Evolutionary conservation across 2,888 invertebrate species (phyloP).

Genomic region (Stegophylla sp.): DNA sequence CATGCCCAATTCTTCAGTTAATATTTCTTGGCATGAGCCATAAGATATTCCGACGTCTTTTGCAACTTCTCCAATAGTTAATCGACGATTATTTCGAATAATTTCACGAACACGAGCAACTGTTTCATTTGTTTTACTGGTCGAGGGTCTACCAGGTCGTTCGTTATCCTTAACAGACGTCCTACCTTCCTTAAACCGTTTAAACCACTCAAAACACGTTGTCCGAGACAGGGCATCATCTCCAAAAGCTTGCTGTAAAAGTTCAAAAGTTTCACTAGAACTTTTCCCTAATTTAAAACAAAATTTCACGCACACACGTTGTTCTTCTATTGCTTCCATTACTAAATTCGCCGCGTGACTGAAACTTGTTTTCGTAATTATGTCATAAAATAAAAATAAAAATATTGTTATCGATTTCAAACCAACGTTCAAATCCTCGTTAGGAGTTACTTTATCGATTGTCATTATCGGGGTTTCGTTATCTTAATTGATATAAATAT

Average conservation of each 20-base stretch:
- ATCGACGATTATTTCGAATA: too few relatives aligned
- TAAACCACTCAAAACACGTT: not conserved
- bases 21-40: too few relatives aligned
- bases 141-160: not conserved
- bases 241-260: not conserved
- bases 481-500: not conserved
- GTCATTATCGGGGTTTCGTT: not conserved
- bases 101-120: not conserved
- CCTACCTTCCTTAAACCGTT: not conserved
- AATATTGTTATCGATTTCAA: not conserved
- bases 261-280: not conserved
- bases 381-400: not conserved
- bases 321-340: not conserved
- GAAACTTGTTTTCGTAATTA: not conserved
- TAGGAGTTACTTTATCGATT: not conserved
- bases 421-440: not conserved
- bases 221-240: not conserved
- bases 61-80: too few relatives aligned
- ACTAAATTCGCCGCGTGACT: not conserved
- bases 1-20: too few relatives aligned
- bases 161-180: not conserved
- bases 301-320: not conserved
- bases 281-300: not conserved
- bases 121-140: too few relatives aligned
- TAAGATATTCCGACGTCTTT: too few relatives aligned